Percentiles rank a stretch among this genome's conserved stretches.
These are phyloP conservation scores for Corbicula japonica DNA, from an alignment of 2,888 invertebrate genomes.

Conservation along the genomic window DNA sequence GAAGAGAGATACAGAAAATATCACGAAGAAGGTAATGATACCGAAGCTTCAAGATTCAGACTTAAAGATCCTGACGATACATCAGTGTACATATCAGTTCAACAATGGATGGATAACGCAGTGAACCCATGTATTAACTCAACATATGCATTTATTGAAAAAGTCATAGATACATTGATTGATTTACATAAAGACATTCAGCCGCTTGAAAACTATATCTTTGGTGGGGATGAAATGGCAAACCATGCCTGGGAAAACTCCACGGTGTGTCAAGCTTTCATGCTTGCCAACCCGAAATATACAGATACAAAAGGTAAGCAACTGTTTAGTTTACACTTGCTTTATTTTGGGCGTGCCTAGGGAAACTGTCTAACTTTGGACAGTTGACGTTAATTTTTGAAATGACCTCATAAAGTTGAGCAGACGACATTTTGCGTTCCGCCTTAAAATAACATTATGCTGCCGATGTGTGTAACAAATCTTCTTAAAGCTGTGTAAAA, in stretches of 20 bases:
- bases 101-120: conserved; percentile 78
- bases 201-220: conserved; percentile 79
- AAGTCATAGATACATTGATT: conserved; percentile 70
- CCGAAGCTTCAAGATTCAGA: conserved; percentile 64
- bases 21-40: conserved; percentile 27
- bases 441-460: no score
- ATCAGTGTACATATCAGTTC: conserved; percentile 73
- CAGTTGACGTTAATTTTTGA: no score
- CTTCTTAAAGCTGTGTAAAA: no score
- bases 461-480: no score
- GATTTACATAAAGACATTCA: conserved; percentile 75
- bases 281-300: conserved; percentile 33
- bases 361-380: no score
- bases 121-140: conserved; percentile 79
- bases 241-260: conserved; percentile 81
- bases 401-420: no score
- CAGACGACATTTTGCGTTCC: no score
- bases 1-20: conserved; percentile 70
- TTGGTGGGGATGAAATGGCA: conserved; percentile 84
- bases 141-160: conserved; percentile 77
- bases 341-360: no score
- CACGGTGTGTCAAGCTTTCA: conserved; percentile 68
- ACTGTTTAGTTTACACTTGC: no score
- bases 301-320: conserved; percentile 55
- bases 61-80: conserved; percentile 74